A percentile compares a stretch with the other conserved stretches of the same genome.
Conservation (phyloP, 2,797 vertebrate genomes). For the Centropyge bicolor region DNA sequence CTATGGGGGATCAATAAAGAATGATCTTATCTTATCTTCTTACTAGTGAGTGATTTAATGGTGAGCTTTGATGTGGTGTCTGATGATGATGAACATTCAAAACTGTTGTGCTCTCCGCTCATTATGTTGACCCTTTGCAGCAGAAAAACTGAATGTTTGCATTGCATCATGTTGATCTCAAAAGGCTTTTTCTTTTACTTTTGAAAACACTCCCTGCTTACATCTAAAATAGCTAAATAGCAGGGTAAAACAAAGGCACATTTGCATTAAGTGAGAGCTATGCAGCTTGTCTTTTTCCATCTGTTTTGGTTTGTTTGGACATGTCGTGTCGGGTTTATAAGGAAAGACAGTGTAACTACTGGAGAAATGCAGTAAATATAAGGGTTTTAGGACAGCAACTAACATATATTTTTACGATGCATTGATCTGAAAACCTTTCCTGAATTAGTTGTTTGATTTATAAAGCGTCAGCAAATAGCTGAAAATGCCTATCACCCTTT, state of each 20-base stretch:
- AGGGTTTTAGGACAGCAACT: not conserved
- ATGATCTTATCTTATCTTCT: too few species aligned
- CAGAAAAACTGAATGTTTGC: not conserved
- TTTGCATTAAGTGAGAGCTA: slow-evolving; percentile 2
- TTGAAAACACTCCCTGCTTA: not conserved
- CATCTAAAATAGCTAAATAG: not conserved
- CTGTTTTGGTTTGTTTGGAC: not conserved
- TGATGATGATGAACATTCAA: not conserved
- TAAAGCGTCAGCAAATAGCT: not conserved
- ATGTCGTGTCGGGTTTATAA: not conserved
- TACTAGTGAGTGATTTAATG: not conserved
- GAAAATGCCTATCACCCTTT: not conserved
- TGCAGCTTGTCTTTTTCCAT: not conserved
- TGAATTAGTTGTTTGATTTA: not conserved
- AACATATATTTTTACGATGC: not conserved
- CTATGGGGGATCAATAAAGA: too few species aligned
- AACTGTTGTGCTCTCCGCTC: not conserved
- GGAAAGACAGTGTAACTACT: not conserved
- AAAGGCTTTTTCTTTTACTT: slow-evolving; percentile 2
- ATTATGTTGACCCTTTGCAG: not conserved
- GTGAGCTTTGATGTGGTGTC: not conserved
- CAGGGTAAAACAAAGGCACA: not conserved
- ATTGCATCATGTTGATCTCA: not conserved
- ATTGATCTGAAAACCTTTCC: not conserved
- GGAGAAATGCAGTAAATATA: not conserved